These are phyloP conservation scores for Nannoperca obscura DNA, from an alignment of 2,797 vertebrate species.

Conservation along the genomic window DNA sequence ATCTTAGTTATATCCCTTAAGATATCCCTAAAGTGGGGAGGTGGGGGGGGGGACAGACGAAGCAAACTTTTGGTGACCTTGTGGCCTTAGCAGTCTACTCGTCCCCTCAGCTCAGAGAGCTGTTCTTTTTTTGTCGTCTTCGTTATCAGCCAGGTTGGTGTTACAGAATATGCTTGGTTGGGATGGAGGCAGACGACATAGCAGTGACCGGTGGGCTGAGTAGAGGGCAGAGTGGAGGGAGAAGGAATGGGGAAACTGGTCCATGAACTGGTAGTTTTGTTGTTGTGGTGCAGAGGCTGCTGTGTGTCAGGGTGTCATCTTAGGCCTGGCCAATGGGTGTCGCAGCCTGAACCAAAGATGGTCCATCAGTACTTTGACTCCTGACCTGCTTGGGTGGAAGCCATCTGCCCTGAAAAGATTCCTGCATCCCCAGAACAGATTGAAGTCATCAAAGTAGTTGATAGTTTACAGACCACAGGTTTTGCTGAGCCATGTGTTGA, in stretches of 20 bases:
- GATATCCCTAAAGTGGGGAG: neutral
- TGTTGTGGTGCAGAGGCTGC: neutral
- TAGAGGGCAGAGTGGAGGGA: neutral
- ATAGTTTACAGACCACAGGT: neutral
- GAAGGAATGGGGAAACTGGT: neutral
- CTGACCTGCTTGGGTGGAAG: neutral
- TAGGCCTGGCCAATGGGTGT: neutral
- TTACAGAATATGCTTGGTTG: neutral
- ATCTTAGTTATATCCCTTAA: neutral
- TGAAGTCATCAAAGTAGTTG: conserved; percentile 8
- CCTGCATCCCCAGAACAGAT: neutral
- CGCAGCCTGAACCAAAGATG: neutral
- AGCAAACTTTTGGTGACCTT: neutral
- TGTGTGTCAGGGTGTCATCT: conserved; percentile 1
- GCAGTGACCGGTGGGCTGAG: neutral
- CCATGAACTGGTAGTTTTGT: neutral
- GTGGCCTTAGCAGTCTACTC: neutral
- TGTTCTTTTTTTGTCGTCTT: neutral
- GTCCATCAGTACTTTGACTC: neutral
- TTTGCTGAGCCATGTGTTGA: neutral
- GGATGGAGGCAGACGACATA: neutral
- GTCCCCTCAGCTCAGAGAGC: neutral
- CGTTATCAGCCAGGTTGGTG: neutral
- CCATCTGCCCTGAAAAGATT: conserved; percentile 4
- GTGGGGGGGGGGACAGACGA: neutral